phyloP scores from a whole-genome alignment of 1,140 invertebrate genomes.

The Pachypeltis micranthus region DNA sequence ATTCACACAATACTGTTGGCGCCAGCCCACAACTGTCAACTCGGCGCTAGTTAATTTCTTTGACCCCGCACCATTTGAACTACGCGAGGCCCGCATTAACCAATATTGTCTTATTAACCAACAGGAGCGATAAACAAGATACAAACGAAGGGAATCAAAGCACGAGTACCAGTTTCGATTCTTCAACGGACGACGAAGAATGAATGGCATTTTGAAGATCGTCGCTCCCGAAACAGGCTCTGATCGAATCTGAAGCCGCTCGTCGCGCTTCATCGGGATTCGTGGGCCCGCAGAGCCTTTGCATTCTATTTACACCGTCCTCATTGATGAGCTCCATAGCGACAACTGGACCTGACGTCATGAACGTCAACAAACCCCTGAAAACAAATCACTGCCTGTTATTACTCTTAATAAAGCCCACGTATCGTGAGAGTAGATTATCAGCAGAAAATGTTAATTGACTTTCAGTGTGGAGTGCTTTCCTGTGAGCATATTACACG shows the following conservation, averaged over 20 bases:
- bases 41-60: too few relatives aligned
- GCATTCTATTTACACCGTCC: slow-evolving; percentile 49
- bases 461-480: background rate
- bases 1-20: too few relatives aligned
- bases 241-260: slow-evolving; percentile 46
- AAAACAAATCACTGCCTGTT: too few relatives aligned
- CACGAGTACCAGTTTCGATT: slow-evolving; percentile 5
- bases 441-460: background rate
- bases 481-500: background rate
- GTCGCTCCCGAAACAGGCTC: slow-evolving; percentile 62
- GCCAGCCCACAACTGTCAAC: too few relatives aligned
- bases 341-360: slow-evolving; percentile 58
- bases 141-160: too few relatives aligned
- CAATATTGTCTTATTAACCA: too few relatives aligned
- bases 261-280: slow-evolving; percentile 50
- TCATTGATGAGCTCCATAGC: slow-evolving; percentile 63
- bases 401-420: too few relatives aligned
- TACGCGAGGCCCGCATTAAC: too few relatives aligned
- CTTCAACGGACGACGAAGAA: slow-evolving; percentile 38
- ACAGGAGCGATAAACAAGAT: too few relatives aligned
- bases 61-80: too few relatives aligned
- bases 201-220: slow-evolving; percentile 57
- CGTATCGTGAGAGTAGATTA: background rate
- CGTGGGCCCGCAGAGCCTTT: slow-evolving; percentile 49
- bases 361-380: slow-evolving; percentile 44